Evolutionary conservation across 2,888 invertebrate genomes (phyloP).

Genomic region (Drosophila neonasuta): DNA sequence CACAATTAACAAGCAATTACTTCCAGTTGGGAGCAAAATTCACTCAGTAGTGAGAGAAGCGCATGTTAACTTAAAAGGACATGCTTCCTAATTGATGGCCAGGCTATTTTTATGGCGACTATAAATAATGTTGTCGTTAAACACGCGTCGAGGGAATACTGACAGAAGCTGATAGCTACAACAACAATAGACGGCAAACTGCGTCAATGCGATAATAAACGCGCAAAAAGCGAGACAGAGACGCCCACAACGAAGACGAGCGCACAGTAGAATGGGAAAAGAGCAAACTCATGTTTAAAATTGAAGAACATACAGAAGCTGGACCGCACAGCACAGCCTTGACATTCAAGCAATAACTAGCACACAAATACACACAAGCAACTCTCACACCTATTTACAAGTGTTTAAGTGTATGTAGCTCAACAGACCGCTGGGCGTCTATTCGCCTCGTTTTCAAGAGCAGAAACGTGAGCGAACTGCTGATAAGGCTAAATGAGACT

Average conservation of each 20-base stretch:
- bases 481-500: constrained; percentile 30
- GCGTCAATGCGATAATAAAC: constrained; percentile 1
- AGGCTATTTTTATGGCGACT: constrained; percentile 14
- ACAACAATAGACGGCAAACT: not conserved
- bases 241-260: constrained; percentile 19
- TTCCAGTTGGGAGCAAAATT: constrained; percentile 11
- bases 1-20: constrained; percentile 55
- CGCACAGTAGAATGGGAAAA: constrained; percentile 8
- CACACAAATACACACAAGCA: constrained; percentile 9
- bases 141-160: not conserved
- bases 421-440: constrained; percentile 26
- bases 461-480: constrained; percentile 44
- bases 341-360: constrained; percentile 51
- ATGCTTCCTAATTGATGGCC: constrained; percentile 19
- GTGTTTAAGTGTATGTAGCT: constrained; percentile 16
- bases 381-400: constrained; percentile 24
- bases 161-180: constrained; percentile 9
- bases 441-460: constrained; percentile 32
- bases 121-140: constrained; percentile 5
- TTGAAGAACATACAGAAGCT: constrained; percentile 20
- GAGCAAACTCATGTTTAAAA: not conserved
- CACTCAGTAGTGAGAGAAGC: not conserved
- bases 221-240: constrained; percentile 5
- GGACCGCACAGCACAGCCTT: constrained; percentile 36
- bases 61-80: constrained; percentile 16